Evolutionary conservation across 2,888 invertebrate species (phyloP).

Genomic region (Erebia epiphron): DNA sequence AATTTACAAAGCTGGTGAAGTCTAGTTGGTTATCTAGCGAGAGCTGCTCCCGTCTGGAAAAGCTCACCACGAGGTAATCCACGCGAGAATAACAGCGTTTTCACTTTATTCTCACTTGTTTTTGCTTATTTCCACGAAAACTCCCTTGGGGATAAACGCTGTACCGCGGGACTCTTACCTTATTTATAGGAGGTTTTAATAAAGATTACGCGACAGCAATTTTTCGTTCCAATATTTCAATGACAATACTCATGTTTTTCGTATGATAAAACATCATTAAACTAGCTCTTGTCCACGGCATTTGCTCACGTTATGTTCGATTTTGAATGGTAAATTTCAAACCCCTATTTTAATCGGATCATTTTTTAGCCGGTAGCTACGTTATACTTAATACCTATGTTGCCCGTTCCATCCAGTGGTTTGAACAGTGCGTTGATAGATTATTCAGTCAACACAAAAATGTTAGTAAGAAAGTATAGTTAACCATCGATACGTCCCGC

Average conservation of each 20-base stretch:
- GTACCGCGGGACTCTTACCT: slow-evolving; percentile 11
- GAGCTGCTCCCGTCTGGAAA: slow-evolving; percentile 54
- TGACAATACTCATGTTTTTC: background rate
- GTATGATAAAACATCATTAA: background rate
- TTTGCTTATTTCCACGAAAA: slow-evolving; percentile 69
- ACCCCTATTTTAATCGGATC: too few relatives aligned
- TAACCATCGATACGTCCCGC: too few relatives aligned
- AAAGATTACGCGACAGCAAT: slow-evolving; percentile 13
- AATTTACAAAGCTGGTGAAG: slow-evolving; percentile 24
- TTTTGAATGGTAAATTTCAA: too few relatives aligned
- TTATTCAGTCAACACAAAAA: too few relatives aligned
- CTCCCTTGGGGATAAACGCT: slow-evolving; percentile 53
- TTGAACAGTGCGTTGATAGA: too few relatives aligned
- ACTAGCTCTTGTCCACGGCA: too few relatives aligned
- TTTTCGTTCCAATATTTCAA: slow-evolving; percentile 7
- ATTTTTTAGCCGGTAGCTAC: too few relatives aligned
- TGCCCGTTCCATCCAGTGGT: too few relatives aligned
- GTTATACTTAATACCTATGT: too few relatives aligned
- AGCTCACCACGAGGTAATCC: slow-evolving; percentile 67
- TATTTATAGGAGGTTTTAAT: slow-evolving; percentile 22
- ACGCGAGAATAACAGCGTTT: slow-evolving; percentile 71
- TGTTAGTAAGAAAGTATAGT: too few relatives aligned
- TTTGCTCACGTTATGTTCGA: too few relatives aligned
- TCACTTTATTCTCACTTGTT: slow-evolving; percentile 76
- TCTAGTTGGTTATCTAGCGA: slow-evolving; percentile 58